phyloP scores from a whole-genome alignment of 1,140 invertebrate species.

The Phenacoccus solenopsis region DNA sequence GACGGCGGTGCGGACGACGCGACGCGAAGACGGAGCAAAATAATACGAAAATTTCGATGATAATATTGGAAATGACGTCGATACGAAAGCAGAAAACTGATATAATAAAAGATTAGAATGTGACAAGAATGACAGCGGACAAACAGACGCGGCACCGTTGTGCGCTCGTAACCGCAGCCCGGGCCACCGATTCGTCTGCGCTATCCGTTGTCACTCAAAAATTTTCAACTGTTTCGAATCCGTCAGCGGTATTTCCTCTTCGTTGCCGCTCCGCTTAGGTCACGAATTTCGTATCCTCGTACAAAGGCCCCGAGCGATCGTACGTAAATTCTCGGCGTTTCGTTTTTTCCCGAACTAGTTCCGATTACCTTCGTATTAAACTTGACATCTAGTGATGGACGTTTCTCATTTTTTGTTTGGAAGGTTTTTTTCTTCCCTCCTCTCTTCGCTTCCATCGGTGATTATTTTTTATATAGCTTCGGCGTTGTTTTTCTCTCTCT shows the following conservation, averaged over 20 bases:
- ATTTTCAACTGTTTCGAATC: background rate
- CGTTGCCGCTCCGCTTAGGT: background rate
- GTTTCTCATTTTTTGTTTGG: constrained; percentile 6
- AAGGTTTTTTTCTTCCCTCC: no score
- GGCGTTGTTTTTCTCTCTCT: no score
- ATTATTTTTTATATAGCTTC: background rate
- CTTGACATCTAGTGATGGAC: constrained; percentile 6
- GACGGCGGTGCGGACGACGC: background rate
- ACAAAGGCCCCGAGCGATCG: background rate
- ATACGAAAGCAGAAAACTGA: constrained; percentile 17
- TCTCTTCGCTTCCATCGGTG: no score
- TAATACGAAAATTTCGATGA: constrained; percentile 16
- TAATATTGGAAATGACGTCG: constrained; percentile 15
- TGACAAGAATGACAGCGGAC: constrained; percentile 15
- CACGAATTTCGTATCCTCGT: background rate
- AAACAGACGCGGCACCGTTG: background rate
- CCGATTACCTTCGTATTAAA: background rate
- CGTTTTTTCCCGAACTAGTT: background rate
- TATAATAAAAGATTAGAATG: constrained; percentile 13
- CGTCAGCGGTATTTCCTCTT: background rate
- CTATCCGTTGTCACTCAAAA: constrained; percentile 16
- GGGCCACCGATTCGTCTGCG: background rate
- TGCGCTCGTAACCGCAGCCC: background rate
- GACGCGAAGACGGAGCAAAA: background rate
- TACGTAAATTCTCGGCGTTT: background rate